Base-by-base conservation (phyloP, 2,113 vertebrate species). In the Bos javanicus region DNA sequence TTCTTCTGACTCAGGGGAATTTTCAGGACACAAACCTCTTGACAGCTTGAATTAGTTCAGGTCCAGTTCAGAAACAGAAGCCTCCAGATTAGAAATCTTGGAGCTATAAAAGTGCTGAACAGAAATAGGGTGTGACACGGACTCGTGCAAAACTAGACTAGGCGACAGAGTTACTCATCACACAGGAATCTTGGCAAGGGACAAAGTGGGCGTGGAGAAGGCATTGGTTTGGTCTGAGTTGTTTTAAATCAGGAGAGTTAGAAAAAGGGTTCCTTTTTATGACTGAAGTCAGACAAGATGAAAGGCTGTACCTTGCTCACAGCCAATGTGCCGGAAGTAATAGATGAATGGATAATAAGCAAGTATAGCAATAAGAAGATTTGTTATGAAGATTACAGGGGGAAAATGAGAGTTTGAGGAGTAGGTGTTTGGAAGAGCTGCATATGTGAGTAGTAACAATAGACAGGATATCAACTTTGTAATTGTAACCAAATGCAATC, bases 21-120 rank as follows among this genome's bases (percentile, higher is more conserved):
- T 97, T 97, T 97, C 90, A 96, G 94, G 95, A 97, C 96, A 97
- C 54, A 95, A 86, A 86, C 87, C 81, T 96, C 59, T 96, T 96
- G 92, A 98, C 71, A 91, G 95, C 85, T 78, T 95, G 67, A 97
- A 86, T 97, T 95, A 96, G 94, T 96, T 96, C 76, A 85, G 84
- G 74, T 96, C 85, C 90, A 94, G 93, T 95, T 96, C 94, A 96
- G 94, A 98, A 97, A 96, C 83, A 93, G 88, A 97, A 95, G 50
- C 81, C 13, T 94, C 92, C 25, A 92, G 84, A 91, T 96, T 91
- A 95, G 90, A 97, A 96, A 97, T 89, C 28, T 50, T 89, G 12
- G 25, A 91, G n/a, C 85, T 96, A 86, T 94, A 95, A 94, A 85
- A 11, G 21, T 94, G 14, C 84, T 90, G 43, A 88, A 93, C 54